These are phyloP conservation scores for Lasaia peninsularis DNA, from an alignment of 1,140 invertebrate species.

Conservation along the genomic window DNA sequence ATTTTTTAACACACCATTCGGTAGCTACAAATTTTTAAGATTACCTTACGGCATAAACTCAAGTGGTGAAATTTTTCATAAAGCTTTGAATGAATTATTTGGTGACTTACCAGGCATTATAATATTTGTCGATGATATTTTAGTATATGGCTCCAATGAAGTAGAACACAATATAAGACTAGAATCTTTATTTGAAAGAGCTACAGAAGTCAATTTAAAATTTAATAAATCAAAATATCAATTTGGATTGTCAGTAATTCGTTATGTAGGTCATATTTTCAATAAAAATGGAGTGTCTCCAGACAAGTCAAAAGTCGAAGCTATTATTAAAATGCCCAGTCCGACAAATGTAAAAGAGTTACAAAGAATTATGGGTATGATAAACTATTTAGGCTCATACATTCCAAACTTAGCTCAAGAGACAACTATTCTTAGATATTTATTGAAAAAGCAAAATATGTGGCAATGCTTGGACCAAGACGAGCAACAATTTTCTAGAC, in stretches of 20 bases:
- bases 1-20: constrained; percentile 55
- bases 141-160: background rate
- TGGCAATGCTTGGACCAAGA: background rate
- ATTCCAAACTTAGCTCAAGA: constrained; percentile 26
- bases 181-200: background rate
- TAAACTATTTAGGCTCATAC: constrained; percentile 16
- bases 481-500: background rate
- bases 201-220: background rate
- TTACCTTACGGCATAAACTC: constrained; percentile 27
- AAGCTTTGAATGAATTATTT: background rate
- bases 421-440: constrained; percentile 24
- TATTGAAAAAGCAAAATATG: background rate
- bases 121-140: background rate
- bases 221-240: constrained; percentile 44
- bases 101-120: background rate
- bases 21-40: constrained; percentile 27
- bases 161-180: background rate
- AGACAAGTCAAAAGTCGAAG: constrained; percentile 24
- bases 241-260: constrained; percentile 36
- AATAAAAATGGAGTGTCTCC: constrained; percentile 26
- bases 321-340: background rate
- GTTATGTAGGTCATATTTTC: constrained; percentile 42
- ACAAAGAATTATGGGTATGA: constrained; percentile 21
- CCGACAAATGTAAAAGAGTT: constrained; percentile 17
- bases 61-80: constrained; percentile 19